These are phyloP conservation scores for Sacculina carcini DNA, from an alignment of 2,888 invertebrate genomes.

Conservation along the genomic window DNA sequence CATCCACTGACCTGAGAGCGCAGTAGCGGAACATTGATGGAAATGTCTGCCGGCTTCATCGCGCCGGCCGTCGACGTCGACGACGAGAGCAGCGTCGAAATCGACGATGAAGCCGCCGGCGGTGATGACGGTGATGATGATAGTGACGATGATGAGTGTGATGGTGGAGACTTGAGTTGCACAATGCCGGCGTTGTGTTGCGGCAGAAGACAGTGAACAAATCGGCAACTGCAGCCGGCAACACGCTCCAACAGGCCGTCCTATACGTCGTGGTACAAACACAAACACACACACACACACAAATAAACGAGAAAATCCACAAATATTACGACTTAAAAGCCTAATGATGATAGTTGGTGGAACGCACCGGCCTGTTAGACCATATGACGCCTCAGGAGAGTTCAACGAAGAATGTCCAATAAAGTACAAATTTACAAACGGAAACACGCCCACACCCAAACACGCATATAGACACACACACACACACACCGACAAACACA, in stretches of 20 bases:
- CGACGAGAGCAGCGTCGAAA: constrained; percentile 19
- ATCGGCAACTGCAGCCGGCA: constrained; percentile 58
- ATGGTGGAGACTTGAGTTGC: constrained; percentile 21
- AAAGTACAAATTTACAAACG: too few relatives aligned
- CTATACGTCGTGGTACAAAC: constrained; percentile 23
- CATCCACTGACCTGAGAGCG: constrained; percentile 53
- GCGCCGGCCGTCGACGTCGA: too few relatives aligned
- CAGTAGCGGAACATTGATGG: constrained; percentile 58
- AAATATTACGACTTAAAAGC: background rate
- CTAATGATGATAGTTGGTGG: too few relatives aligned
- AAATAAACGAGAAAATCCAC: background rate
- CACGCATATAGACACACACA: background rate
- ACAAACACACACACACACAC: background rate
- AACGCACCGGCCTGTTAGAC: too few relatives aligned
- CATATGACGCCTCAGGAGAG: too few relatives aligned
- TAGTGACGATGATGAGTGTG: constrained; percentile 14
- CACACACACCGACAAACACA: background rate
- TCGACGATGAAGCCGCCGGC: background rate
- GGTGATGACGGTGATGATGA: background rate
- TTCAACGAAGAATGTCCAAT: too few relatives aligned
- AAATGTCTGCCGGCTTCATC: constrained; percentile 20
- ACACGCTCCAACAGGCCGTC: constrained; percentile 77
- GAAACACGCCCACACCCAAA: background rate
- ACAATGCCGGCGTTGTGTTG: constrained; percentile 42
- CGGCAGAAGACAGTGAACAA: constrained; percentile 61